Conservation (phyloP, 2,797 vertebrate genomes). For the Mus caroli region DNA sequence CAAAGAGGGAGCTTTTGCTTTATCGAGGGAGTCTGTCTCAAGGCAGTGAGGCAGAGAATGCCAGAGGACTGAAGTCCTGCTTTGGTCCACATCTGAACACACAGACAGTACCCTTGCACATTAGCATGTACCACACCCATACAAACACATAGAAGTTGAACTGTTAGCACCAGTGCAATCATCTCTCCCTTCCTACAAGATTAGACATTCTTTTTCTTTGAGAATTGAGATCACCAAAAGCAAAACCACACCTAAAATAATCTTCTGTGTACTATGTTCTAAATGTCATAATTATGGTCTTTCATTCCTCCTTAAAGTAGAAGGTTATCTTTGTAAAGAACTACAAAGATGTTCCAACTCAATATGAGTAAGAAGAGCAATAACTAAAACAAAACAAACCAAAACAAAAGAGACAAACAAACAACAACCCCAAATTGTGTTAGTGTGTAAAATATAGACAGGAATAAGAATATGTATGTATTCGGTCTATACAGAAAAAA, state of each 20-base stretch:
- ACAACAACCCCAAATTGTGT: background rate
- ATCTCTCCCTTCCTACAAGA: constrained; percentile 27
- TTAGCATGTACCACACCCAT: background rate
- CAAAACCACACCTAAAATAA: constrained; percentile 60
- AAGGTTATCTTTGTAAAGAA: background rate
- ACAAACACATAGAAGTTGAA: background rate
- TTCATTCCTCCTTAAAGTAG: constrained; percentile 5
- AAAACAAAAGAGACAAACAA: background rate
- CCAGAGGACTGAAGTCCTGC: background rate
- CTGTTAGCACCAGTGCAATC: background rate
- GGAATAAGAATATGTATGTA: background rate
- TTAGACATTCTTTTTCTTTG: constrained; percentile 53
- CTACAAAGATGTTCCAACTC: constrained; percentile 18
- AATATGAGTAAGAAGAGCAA: constrained; percentile 6
- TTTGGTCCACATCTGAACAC: background rate
- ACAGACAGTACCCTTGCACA: background rate
- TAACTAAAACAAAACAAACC: background rate
- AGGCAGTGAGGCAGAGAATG: background rate
- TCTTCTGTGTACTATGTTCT: background rate
- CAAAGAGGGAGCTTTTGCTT: no score
- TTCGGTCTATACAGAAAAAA: background rate
- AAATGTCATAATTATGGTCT: constrained; percentile 16
- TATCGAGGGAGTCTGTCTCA: background rate
- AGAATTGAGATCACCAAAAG: constrained; percentile 33
- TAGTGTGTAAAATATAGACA: background rate